Base-by-base conservation (phyloP, 1,140 invertebrate genomes). In the Leptinotarsa undecemlineata region DNA sequence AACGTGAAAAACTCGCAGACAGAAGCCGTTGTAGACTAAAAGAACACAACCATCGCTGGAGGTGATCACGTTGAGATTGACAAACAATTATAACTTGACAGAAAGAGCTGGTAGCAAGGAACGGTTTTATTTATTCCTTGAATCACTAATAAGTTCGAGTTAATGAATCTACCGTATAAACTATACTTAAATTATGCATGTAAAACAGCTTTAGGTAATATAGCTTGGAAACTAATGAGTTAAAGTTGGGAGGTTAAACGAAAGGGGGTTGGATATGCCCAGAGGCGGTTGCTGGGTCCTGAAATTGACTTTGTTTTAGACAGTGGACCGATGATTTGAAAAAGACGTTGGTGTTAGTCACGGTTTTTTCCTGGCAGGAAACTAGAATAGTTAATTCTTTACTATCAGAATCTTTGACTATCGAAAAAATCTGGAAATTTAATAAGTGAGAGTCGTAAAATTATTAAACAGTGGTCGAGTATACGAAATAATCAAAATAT, bases 41-140 rank as follows among this genome's bases (percentile, higher is more conserved):
- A 68, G 72, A 61, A 73, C 72, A 57, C 64, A 63, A 72, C 51
- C 20, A 64, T 20, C 42, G 51, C 51, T 71, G 21, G 3, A 14
- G 69, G 68, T 77, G 69, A 75, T 72, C 71, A 48, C 57, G 69
- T 64, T 71, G 69, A 77, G 76, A 77, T 77, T 77, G 76, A 77
- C 76, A 77, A 77, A 77, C 76, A 77, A 77, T 77, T 77, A 77
- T 71, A 70, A 67, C 74, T 66, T 77, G 76, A 77, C 76, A 77
- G 71, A 76, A 67, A 71, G 72, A 76, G 76, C 76, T 74, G 68
- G 76, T 77, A 77, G 76, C 76, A 64, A 60, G 67, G 60, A 33
- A 64, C 33, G 67, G 48, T 76, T 73, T 76, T 74, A 77, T 77
- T 77, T 77, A 77, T 77, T 73, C 74, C 74, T 42, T 76, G 76